Percentiles rank a stretch among this genome's conserved stretches.
Evolutionary conservation across 2,888 invertebrate genomes (phyloP).

Genomic region (Octonoba sinensis): DNA sequence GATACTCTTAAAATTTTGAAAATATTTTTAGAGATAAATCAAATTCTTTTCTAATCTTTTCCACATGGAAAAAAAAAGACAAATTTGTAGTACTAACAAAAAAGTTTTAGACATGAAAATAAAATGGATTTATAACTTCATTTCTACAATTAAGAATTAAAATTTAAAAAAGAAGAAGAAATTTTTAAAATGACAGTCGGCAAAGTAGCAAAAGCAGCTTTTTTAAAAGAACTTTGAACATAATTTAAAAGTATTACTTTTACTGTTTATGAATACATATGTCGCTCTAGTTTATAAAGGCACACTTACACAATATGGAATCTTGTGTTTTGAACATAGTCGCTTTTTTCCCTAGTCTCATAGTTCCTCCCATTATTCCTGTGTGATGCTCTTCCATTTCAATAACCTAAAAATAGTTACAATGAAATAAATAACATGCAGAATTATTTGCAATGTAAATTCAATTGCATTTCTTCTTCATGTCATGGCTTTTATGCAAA

Average conservation of each 20-base stretch:
- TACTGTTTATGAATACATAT: not conserved
- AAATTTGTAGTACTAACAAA: too few species aligned
- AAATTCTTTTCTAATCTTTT: too few species aligned
- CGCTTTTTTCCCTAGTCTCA: constrained; percentile 94
- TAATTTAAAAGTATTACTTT: not conserved
- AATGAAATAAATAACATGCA: constrained; percentile 42
- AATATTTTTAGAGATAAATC: too few species aligned
- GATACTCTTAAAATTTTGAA: too few species aligned
- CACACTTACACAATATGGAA: constrained; percentile 72
- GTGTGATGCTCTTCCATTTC: constrained; percentile 99
- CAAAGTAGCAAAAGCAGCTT: too few species aligned
- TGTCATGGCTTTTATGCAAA: not conserved
- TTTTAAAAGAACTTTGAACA: not conserved
- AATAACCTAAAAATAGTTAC: constrained; percentile 75
- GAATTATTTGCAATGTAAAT: not conserved
- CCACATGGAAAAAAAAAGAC: too few species aligned
- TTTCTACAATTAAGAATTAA: too few species aligned
- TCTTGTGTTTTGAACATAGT: constrained; percentile 80
- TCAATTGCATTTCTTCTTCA: not conserved
- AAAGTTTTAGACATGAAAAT: too few species aligned
- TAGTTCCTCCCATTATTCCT: constrained; percentile 95
- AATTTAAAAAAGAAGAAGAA: too few species aligned
- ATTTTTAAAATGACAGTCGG: too few species aligned
- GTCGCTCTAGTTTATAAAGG: not conserved
- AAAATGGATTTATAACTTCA: too few species aligned